Base-by-base conservation (phyloP, 2,113 vertebrate genomes). In the Cygnus buccinator region DNA sequence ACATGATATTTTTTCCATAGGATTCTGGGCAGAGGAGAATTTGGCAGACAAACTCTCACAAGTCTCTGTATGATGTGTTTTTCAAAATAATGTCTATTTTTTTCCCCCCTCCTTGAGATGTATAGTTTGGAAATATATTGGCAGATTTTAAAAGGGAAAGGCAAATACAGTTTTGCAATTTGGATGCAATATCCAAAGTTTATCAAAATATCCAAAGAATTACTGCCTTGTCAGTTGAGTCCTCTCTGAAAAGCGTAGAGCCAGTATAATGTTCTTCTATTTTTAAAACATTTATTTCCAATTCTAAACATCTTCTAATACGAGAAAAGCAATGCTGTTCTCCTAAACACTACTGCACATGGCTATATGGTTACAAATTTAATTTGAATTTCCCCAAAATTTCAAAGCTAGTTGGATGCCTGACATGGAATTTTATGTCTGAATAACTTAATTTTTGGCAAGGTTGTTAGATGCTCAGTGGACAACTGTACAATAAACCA, bases 11-110 rank as follows among this genome's bases (percentile, higher is more conserved):
- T 26, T 13, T 46, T 87, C 11, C 61, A 48, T 87, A 52, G 91
- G 52, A 55, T 68, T 84, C 66, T 2, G 46, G 75, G 80, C 80
- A 77, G 93, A 23, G 46, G n/a, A 87, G 35, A 68, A 72, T 80
- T 95, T 92, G 95, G 94, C 91, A 89, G 72, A 67, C 43, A 3
- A 19, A 48, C 71, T 46, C 66, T 72, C 29, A 8, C 81, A 41
- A 57, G 39, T 10, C 70, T 93, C 70, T 37, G 0, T 25, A 0
- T 10, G 29, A 59, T 57, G 13, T 15, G 16, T 43, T 85, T 37
- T 92, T 31, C 52, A 43, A 19, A 84, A 52, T 35, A 75, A 43
- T 1, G 0, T 43, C 67, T 67, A 5, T 52, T 61, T 17, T 54
- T 33, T 43, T 25, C 6, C 14, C 5, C 14, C 17, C 6, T 3